These are phyloP conservation scores for Sciurus niger DNA, from an alignment of 2,113 vertebrate genomes.

Conservation along the genomic window DNA sequence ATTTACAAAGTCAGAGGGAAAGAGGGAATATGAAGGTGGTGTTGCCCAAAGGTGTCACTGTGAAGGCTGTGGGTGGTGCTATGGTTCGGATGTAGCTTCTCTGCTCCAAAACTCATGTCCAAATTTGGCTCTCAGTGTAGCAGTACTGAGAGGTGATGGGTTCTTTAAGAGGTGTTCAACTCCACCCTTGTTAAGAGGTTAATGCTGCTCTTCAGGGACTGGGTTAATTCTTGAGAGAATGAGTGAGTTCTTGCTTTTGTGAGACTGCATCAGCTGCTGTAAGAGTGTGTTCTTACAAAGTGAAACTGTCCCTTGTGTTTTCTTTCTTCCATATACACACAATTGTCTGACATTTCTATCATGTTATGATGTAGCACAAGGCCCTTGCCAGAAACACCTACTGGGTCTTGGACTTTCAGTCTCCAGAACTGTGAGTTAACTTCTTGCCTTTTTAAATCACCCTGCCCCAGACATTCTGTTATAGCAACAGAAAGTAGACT, in stretches of 20 bases:
- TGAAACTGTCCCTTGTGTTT: background rate
- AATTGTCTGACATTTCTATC: background rate
- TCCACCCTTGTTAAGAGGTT: background rate
- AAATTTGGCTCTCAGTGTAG: background rate
- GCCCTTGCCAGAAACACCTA: background rate
- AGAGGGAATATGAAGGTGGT: background rate
- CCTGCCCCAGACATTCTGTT: background rate
- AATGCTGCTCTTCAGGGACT: background rate
- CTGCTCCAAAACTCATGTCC: background rate
- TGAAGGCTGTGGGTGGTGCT: background rate
- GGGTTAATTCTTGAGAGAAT: background rate
- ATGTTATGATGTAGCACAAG: background rate
- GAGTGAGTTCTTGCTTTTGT: background rate
- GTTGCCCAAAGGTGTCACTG: background rate
- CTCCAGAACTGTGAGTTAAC: background rate
- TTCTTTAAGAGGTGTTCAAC: background rate
- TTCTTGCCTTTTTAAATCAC: conserved; percentile 2
- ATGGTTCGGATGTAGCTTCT: background rate
- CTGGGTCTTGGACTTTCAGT: background rate
- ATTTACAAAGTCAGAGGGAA: background rate
- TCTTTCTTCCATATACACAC: background rate
- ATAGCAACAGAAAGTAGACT: background rate
- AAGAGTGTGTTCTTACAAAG: background rate
- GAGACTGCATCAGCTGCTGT: background rate
- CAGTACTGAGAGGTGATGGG: background rate